These are phyloP conservation scores for Erpetoichthys calabaricus DNA, from an alignment of 2,797 vertebrate genomes.

Conservation along the genomic window DNA sequence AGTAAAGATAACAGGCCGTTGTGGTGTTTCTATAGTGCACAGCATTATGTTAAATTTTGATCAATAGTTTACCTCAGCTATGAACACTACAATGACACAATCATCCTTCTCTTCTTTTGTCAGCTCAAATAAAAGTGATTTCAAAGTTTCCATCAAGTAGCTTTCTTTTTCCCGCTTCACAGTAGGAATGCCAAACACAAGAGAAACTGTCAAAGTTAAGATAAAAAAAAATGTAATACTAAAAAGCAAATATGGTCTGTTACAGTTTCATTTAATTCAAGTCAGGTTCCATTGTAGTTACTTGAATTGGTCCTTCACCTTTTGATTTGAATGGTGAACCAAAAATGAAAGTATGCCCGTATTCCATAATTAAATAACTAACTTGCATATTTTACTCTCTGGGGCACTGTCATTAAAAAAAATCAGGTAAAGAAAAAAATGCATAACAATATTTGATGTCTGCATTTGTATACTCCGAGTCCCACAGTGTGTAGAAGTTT, in stretches of 20 bases:
- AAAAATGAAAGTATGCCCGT: too few species aligned
- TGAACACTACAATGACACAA: slow-evolving; percentile 57
- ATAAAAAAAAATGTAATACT: background rate
- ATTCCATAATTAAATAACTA: too few species aligned
- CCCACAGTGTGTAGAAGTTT: too few species aligned
- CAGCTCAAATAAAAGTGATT: slow-evolving; percentile 56
- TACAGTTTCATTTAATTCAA: background rate
- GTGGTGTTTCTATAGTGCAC: background rate
- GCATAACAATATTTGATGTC: too few species aligned
- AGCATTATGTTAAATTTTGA: background rate
- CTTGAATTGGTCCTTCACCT: too few species aligned
- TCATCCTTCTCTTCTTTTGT: slow-evolving; percentile 42
- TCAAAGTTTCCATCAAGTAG: slow-evolving; percentile 64
- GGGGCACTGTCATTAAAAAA: too few species aligned
- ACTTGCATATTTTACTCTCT: too few species aligned
- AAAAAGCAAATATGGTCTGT: background rate
- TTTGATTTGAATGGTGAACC: too few species aligned
- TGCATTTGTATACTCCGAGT: too few species aligned
- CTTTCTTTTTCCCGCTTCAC: slow-evolving; percentile 56
- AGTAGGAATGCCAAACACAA: slow-evolving; percentile 73
- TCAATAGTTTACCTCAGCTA: slow-evolving; percentile 59
- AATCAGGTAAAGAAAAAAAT: too few species aligned
- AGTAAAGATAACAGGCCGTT: too few species aligned
- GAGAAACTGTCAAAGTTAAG: slow-evolving; percentile 49
- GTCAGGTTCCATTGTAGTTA: slow-evolving; percentile 1